Percentiles rank a stretch among this genome's conserved stretches.
These are phyloP conservation scores for Allolobophora icterica DNA, from an alignment of 2,888 invertebrate genomes.

Conservation along the genomic window DNA sequence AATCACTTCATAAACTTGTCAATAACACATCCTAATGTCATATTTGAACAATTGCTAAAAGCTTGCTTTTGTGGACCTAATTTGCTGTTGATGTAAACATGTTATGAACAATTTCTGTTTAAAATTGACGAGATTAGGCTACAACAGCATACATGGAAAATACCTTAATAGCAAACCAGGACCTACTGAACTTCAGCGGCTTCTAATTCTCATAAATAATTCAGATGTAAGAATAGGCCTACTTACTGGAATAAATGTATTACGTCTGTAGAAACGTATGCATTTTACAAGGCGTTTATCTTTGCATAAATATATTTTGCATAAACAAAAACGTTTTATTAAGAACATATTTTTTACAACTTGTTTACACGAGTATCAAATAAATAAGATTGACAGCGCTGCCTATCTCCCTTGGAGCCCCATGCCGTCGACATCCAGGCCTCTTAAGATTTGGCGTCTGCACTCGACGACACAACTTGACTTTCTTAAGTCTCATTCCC, in stretches of 20 bases:
- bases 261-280: too few relatives aligned
- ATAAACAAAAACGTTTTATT: not conserved
- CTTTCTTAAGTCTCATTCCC: not conserved
- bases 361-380: not conserved
- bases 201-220: not conserved
- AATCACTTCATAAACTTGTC: not conserved
- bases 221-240: not conserved
- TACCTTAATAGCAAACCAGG: not conserved
- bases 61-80: not conserved
- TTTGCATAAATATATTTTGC: too few relatives aligned
- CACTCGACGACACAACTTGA: not conserved
- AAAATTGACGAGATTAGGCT: not conserved
- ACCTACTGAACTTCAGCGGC: too few relatives aligned
- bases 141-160: not conserved
- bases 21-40: not conserved
- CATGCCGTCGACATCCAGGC: not conserved
- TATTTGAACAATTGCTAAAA: not conserved
- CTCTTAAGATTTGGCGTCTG: not conserved
- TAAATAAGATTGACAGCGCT: not conserved
- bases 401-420: not conserved
- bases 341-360: slow-evolving; percentile 6
- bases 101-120: not conserved
- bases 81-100: not conserved
- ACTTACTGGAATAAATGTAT: not conserved
- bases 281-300: too few relatives aligned